Conservation (phyloP, 2,888 invertebrate genomes). For the Euplexia lucipara region DNA sequence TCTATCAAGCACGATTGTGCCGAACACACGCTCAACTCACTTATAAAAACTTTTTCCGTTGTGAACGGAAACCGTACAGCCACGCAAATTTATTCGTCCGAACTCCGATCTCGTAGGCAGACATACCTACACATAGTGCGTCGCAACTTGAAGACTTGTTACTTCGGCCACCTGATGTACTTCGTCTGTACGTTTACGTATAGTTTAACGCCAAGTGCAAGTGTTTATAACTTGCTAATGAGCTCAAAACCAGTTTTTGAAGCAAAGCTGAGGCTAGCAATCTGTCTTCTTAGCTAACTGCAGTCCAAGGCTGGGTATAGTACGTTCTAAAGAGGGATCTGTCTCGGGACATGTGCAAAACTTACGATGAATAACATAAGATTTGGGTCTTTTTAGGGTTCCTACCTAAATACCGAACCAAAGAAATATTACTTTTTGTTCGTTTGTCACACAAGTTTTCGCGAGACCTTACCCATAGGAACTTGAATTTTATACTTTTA, state of each 20-base stretch:
- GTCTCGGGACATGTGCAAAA: not conserved
- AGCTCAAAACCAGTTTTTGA: constrained; percentile 51
- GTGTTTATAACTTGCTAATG: constrained; percentile 60
- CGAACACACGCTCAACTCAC: constrained; percentile 48
- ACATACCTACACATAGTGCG: constrained; percentile 25
- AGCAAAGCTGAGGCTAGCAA: constrained; percentile 43
- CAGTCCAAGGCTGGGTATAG: constrained; percentile 29
- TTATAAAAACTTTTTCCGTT: constrained; percentile 59
- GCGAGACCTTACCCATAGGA: no score
- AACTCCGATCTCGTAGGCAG: constrained; percentile 31
- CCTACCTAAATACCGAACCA: no score
- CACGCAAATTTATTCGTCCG: constrained; percentile 62
- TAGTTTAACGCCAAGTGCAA: constrained; percentile 53
- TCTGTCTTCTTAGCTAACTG: constrained; percentile 45
- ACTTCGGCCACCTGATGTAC: constrained; percentile 50
- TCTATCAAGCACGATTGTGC: constrained; percentile 67
- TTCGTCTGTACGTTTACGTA: constrained; percentile 40
- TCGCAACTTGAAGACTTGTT: constrained; percentile 47
- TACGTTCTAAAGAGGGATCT: constrained; percentile 26
- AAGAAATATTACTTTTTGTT: no score
- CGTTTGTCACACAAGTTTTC: no score
- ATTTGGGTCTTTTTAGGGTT: not conserved
- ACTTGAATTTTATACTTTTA: no score
- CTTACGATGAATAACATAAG: not conserved
- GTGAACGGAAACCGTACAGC: constrained; percentile 60